Percentiles rank a stretch among this genome's conserved stretches.
phyloP scores from a whole-genome alignment of 2,113 vertebrate genomes.

The Crotalus tigris region DNA sequence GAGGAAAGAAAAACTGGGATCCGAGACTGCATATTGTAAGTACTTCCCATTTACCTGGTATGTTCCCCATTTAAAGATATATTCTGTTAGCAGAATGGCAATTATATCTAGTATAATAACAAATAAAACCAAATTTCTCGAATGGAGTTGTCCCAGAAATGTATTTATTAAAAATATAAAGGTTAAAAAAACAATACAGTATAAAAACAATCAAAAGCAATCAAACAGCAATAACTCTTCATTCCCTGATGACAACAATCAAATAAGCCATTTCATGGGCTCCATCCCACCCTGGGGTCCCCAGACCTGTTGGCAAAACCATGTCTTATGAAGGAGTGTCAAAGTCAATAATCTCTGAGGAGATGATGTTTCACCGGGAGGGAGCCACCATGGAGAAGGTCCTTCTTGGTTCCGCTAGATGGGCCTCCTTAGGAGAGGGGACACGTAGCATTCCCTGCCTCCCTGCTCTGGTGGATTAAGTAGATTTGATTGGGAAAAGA shows the following conservation, averaged over 20 bases:
- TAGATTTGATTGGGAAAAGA: not conserved
- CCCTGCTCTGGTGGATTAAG: not conserved
- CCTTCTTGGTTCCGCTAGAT: not conserved
- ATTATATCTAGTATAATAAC: not conserved
- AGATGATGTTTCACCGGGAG: not conserved
- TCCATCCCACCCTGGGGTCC: not conserved
- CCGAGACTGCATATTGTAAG: not conserved
- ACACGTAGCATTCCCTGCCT: not conserved
- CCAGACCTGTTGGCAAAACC: not conserved
- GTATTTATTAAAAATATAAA: not conserved
- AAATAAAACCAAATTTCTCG: not conserved
- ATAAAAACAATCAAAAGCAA: not conserved
- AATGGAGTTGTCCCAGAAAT: not conserved
- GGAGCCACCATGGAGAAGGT: not conserved
- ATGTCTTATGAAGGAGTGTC: not conserved
- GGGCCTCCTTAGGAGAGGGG: not conserved
- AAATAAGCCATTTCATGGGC: not conserved
- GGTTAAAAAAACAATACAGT: not conserved
- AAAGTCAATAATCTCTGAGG: not conserved
- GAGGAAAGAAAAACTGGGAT: not conserved
- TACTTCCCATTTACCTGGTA: not conserved
- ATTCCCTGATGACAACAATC: not conserved
- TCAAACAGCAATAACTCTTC: not conserved
- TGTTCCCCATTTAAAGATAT: not conserved
- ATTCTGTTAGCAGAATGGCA: not conserved